phyloP scores from a whole-genome alignment of 1,140 invertebrate species.

The Lordiphosa stackelbergi region DNA sequence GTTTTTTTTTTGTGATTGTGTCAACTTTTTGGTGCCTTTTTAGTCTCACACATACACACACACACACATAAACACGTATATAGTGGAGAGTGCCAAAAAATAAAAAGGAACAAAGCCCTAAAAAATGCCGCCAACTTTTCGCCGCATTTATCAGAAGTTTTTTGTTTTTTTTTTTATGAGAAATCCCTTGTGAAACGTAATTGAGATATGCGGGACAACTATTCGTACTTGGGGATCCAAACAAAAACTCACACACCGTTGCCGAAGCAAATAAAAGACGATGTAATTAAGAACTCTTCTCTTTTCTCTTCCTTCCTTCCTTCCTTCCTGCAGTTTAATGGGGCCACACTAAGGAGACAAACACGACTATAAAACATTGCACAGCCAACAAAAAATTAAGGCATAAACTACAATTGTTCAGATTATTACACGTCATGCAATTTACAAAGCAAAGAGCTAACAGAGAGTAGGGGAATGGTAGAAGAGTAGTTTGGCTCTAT shows the following conservation, averaged over 20 bases:
- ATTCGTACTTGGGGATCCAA: constrained; percentile 24
- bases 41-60: constrained; percentile 10
- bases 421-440: constrained; percentile 55
- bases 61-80: constrained; percentile 55
- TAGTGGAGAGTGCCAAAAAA: constrained; percentile 38
- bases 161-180: constrained; percentile 22
- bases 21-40: constrained; percentile 42
- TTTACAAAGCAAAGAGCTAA: constrained; percentile 37
- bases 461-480: neutral
- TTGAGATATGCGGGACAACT: constrained; percentile 52
- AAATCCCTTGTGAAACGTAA: constrained; percentile 54
- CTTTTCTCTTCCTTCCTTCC: constrained; percentile 8
- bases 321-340: constrained; percentile 19
- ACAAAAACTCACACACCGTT: constrained; percentile 8
- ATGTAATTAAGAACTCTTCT: constrained; percentile 57
- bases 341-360: constrained; percentile 6
- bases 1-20: constrained; percentile 35
- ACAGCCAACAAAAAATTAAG: constrained; percentile 51
- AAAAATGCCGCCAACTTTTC: constrained; percentile 30
- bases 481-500: constrained; percentile 16
- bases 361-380: constrained; percentile 34
- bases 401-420: constrained; percentile 58
- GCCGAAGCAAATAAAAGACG: constrained; percentile 12
- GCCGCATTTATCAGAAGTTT: constrained; percentile 61
- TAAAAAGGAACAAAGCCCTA: constrained; percentile 11